Evolutionary conservation across 2,888 invertebrate species (phyloP).

Genomic region (Chaitophorus viminalis): DNA sequence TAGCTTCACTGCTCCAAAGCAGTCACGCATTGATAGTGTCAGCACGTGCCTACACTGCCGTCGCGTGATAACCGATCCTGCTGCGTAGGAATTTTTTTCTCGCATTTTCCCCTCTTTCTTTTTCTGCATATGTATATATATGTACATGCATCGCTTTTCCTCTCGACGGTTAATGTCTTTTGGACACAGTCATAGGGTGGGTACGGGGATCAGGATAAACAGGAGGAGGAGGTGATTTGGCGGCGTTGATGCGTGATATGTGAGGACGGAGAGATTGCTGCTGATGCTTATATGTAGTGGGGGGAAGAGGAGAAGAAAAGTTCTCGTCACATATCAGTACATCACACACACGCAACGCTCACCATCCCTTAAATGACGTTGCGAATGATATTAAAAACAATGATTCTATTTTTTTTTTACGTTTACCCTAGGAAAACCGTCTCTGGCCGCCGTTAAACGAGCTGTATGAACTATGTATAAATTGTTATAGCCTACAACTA

Average conservation of each 20-base stretch:
- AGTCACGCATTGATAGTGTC: neutral
- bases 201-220: too few species aligned
- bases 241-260: too few species aligned
- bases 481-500: neutral
- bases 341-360: neutral
- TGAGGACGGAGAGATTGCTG: neutral
- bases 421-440: neutral
- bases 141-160: neutral
- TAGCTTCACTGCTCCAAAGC: neutral
- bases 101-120: too few species aligned
- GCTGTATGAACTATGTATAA: neutral
- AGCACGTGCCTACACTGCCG: neutral
- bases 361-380: neutral
- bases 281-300: neutral
- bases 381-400: neutral
- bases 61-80: neutral
- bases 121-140: neutral
- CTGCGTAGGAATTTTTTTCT: conserved; percentile 9
- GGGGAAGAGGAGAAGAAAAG: neutral
- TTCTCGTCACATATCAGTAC: neutral
- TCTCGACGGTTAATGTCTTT: conserved; percentile 14
- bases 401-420: neutral
- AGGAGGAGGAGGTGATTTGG: too few species aligned
- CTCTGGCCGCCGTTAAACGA: neutral
- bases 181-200: neutral